These are phyloP conservation scores for Cossypha caffra DNA, from an alignment of 2,797 vertebrate species.

Conservation along the genomic window DNA sequence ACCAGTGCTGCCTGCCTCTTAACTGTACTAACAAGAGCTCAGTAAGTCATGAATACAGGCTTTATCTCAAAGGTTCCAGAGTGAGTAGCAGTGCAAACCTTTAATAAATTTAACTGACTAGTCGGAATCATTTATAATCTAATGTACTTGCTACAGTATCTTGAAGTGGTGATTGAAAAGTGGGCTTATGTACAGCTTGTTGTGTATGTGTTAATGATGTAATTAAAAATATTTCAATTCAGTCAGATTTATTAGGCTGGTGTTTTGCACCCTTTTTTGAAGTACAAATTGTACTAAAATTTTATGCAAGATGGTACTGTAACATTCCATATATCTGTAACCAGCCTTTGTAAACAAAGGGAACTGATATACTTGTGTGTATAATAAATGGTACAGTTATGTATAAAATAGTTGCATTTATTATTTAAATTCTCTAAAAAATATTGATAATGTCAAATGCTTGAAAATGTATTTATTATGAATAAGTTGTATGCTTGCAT, in stretches of 20 bases:
- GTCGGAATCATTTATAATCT: slow-evolving; percentile 75
- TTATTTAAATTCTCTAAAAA: slow-evolving; percentile 80
- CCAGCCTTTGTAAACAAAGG: slow-evolving; percentile 90
- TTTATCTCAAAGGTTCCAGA: slow-evolving; percentile 68
- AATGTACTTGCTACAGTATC: slow-evolving; percentile 79
- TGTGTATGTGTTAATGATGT: slow-evolving; percentile 88
- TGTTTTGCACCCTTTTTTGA: slow-evolving; percentile 89
- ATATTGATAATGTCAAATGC: slow-evolving; percentile 76
- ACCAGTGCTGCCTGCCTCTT: slow-evolving; percentile 72
- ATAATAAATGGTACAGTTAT: slow-evolving; percentile 99
- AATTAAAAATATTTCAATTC: slow-evolving; percentile 82
- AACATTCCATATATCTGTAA: slow-evolving; percentile 98
- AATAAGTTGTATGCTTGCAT: slow-evolving; percentile 75
- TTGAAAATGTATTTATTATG: slow-evolving; percentile 77
- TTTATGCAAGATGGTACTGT: slow-evolving; percentile 98
- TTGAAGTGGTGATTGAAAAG: slow-evolving; percentile 83
- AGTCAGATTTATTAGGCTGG: slow-evolving; percentile 82
- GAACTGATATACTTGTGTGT: slow-evolving; percentile 89
- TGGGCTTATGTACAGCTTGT: slow-evolving; percentile 91
- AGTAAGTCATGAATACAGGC: slow-evolving; percentile 62
- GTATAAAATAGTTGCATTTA: slow-evolving; percentile 86
- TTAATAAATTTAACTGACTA: slow-evolving; percentile 75
- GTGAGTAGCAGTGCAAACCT: slow-evolving; percentile 77
- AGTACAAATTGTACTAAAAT: slow-evolving; percentile 85
- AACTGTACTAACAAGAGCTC: slow-evolving; percentile 74